Base-by-base conservation (phyloP, 1,140 invertebrate species). In the Aphelenchoides fujianensis region DNA sequence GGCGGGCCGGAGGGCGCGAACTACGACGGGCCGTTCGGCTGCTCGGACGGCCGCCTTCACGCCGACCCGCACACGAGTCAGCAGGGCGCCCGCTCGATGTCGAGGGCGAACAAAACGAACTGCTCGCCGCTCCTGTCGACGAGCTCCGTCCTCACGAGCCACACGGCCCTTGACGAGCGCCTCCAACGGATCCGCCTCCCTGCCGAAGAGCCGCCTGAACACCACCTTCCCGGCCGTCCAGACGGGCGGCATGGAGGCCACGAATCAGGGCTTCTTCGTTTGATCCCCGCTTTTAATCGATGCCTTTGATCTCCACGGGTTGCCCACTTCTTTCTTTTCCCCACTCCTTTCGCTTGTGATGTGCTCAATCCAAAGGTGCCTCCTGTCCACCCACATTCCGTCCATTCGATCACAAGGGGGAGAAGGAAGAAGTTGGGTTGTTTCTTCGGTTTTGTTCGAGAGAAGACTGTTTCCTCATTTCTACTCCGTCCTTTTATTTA, bases 251-350 rank as follows among this genome's bases (percentile, higher is more conserved):
- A 5, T 5, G 5, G 19, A 59, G 12, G 19, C 23, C 19, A 59
- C 19, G 34, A 19, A 59, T 7, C 5, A 59, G 34, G 55, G 55
- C 28, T 59, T 59, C 55, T 59, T 59, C 34, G 55, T 59, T 59
- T 59, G 23, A 59, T 7, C 7, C 12, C 41, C 23, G 41, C 12
- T 48, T 12, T n/a, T 23, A 48, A 48, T 23, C 23, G 41, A 48
- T 48, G n/a, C n/a, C n/a, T n/a, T n/a, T n/a, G 41, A 48, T 48
- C 41, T 48, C 23, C 41, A 48, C 41, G 41, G 41, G 41, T 48
- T 48, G 23, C 23, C 23, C 12, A n/a, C n/a, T 48, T 23, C 41
- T 48, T 48, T 48, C 23, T 48, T 48, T 16, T 48, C 12, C 12
- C 23, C 41, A 23, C 41, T 48, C 41, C 41, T 48, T 48, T 48